These are phyloP conservation scores for Lampropteryx suffumata DNA, from an alignment of 2,888 invertebrate species.

Conservation along the genomic window DNA sequence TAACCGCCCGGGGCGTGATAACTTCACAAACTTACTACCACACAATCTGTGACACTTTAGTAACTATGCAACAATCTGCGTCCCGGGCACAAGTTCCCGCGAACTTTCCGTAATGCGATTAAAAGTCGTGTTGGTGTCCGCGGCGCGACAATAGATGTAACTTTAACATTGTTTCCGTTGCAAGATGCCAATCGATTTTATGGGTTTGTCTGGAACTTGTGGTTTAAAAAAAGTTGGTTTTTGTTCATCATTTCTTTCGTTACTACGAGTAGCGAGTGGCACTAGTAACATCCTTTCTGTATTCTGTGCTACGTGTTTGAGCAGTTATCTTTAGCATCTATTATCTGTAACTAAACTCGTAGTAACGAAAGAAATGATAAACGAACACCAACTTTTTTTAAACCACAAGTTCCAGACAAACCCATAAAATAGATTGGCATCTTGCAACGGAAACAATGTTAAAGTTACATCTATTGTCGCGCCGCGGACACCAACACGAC, in stretches of 20 bases:
- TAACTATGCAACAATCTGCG: conserved; percentile 36
- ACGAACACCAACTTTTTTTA: too few relatives aligned
- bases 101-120: conserved; percentile 60
- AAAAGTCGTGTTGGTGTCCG: conserved; percentile 54
- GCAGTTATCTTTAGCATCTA: too few relatives aligned
- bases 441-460: conserved; percentile 53
- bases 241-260: too few relatives aligned
- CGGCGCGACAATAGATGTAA: conserved; percentile 59
- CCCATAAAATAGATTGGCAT: conserved; percentile 28
- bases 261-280: too few relatives aligned
- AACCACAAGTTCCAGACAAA: conserved; percentile 10
- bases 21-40: conserved; percentile 2
- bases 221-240: background rate
- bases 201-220: conserved; percentile 17
- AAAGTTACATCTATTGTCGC: conserved; percentile 63
- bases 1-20: background rate
- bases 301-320: too few relatives aligned
- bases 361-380: too few relatives aligned
- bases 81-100: conserved; percentile 40
- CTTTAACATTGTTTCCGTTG: conserved; percentile 60
- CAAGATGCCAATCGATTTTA: conserved; percentile 29
- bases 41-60: conserved; percentile 3
- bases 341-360: too few relatives aligned
- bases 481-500: conserved; percentile 49
- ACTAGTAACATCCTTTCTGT: too few relatives aligned